phyloP scores from a whole-genome alignment of 2,888 invertebrate species.

The Harpalus rufipes region DNA sequence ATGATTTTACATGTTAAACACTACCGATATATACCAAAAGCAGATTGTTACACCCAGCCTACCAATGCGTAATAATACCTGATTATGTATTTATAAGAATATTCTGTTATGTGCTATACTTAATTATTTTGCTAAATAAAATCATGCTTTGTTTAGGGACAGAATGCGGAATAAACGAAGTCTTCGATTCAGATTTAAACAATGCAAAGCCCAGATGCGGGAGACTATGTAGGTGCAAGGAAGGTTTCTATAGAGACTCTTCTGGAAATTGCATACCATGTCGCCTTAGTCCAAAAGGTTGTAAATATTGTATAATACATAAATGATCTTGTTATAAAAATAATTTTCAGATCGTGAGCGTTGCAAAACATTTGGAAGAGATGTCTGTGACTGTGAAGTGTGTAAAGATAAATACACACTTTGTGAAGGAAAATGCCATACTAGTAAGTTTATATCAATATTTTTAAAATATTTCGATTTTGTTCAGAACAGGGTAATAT shows the following conservation, averaged over 20 bases:
- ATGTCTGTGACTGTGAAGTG: not conserved
- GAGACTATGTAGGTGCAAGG: not conserved
- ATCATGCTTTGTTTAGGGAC: not conserved
- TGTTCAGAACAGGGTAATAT: too few species aligned
- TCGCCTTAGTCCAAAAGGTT: not conserved
- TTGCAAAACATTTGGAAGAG: not conserved
- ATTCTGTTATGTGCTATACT: not conserved
- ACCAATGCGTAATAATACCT: too few species aligned
- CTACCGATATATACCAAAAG: too few species aligned
- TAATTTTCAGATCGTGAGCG: slow-evolving; percentile 27
- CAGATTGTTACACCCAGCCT: too few species aligned
- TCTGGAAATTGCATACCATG: not conserved
- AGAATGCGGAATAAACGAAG: slow-evolving; percentile 2
- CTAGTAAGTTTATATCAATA: too few species aligned
- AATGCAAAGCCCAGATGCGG: not conserved
- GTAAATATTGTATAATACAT: not conserved
- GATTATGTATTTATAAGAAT: not conserved
- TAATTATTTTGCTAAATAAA: not conserved
- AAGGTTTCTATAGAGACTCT: not conserved
- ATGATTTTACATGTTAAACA: too few species aligned
- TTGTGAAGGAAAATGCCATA: slow-evolving; percentile 15
- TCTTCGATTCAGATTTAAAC: not conserved
- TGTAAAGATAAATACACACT: slow-evolving; percentile 22
- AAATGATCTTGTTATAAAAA: not conserved
- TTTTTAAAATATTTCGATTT: too few species aligned